These are phyloP conservation scores for Heliopora coerulea DNA, from an alignment of 92 coral and sea anemone species.

Conservation along the genomic window DNA sequence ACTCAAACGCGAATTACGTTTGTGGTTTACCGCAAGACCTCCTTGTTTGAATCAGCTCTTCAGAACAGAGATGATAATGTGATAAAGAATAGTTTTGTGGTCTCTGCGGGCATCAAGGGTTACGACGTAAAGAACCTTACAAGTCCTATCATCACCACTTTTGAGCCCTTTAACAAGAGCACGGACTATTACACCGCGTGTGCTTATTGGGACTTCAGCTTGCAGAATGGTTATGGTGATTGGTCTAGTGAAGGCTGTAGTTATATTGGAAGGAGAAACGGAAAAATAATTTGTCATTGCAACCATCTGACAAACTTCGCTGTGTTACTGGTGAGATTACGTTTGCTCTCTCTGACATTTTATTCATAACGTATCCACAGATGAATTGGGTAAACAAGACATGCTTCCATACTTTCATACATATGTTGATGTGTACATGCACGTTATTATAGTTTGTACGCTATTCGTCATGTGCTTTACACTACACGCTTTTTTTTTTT, in stretches of 20 bases:
- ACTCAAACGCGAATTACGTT: slow-evolving; percentile 61
- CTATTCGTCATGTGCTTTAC: too few species aligned
- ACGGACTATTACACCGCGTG: slow-evolving; percentile 37
- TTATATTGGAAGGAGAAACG: not conserved
- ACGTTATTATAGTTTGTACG: too few species aligned
- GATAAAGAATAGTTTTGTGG: slow-evolving; percentile 30
- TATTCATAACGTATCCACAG: too few species aligned
- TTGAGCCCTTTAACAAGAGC: slow-evolving; percentile 21
- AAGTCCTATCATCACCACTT: slow-evolving; percentile 39
- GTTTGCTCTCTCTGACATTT: too few species aligned
- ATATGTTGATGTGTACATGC: too few species aligned
- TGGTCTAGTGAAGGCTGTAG: slow-evolving; percentile 48
- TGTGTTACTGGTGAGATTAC: slow-evolving; percentile 23
- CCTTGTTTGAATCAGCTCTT: slow-evolving; percentile 61
- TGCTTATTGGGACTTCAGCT: slow-evolving; percentile 49
- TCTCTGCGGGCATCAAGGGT: slow-evolving; percentile 39
- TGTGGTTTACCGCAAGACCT: slow-evolving; percentile 64
- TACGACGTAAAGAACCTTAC: slow-evolving; percentile 7
- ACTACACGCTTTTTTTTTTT: too few species aligned
- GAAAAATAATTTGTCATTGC: slow-evolving; percentile 48
- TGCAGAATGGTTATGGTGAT: slow-evolving; percentile 35
- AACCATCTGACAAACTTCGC: slow-evolving; percentile 56
- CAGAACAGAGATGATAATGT: not conserved
- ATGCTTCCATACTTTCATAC: too few species aligned
- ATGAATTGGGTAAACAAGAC: too few species aligned